Evolutionary conservation across 2,797 vertebrate genomes (phyloP), one percentile per base, ranked within the genome.

Genomic region (Notolepis coatsorum): DNA sequence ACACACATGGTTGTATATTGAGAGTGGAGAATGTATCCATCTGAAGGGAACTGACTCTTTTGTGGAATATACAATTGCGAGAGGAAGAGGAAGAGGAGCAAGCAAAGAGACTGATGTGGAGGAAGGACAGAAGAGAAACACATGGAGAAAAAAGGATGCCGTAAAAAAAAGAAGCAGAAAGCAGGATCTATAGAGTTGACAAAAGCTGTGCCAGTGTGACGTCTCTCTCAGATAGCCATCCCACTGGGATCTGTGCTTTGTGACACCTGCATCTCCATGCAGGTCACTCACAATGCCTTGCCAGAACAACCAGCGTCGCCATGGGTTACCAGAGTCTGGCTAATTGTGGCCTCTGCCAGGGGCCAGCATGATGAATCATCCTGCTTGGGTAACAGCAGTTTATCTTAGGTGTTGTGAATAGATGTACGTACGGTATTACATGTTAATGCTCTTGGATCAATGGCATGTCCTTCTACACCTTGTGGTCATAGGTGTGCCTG

Each of bases 371-470:
- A 47, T 38, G 49, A 71, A 61, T 39, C 48, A 2, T 48, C 63
- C 71, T 20, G 33, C 35, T 42, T 69, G 59, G 67, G 30, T 52
- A 73, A 69, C 61, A 68, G 61, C 61, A 63, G 55, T 7, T 10
- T 24, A 55, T 7, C 17, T 18, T 20, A 17, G 15, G 30, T 42
- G 52, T 45, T 38, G 67, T 75, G 51, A 60, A 35, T 46, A 49
- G 24, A n/a, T n/a, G n/a, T n/a, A n/a, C n/a, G 56, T 62, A 54
- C 47, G 45, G 52, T 42, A 49, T 27, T 31, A 51, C 23, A 18
- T 62, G 75, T 66, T 43, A 42, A 66, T 59, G 63, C 42, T 0
- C 2, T 17, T 38, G n/a, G 23, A 54, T 39, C 37, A 56, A 57
- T 1, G 7, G 12, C 42, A 48, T 28, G 54, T 45, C 47, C 47